Evolutionary conservation across 1,140 invertebrate species (phyloP), one percentile per base, ranked within the genome.

Genomic region (Diorhabda elongata): DNA sequence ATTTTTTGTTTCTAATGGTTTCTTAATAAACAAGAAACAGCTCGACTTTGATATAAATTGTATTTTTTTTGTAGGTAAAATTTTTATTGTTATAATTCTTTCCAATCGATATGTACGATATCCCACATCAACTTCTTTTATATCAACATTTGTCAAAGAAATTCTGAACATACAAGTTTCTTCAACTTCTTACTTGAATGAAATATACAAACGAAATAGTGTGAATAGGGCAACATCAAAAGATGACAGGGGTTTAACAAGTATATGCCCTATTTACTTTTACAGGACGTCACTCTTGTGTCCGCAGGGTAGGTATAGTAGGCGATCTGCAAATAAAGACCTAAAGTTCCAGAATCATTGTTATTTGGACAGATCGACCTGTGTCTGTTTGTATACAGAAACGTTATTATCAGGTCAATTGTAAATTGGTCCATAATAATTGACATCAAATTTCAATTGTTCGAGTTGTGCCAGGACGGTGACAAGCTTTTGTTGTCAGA

Each of bases 341-440:
- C 61, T 44, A 42, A 44, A 63, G 61, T 63, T 45, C 42, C 7
- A 63, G 58, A 8, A 43, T 11, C 26, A 63, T 63, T 63, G 61
- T 63, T 63, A 43, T 42, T 44, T 63, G 45, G 61, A 63, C 61
- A 63, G 61, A n/a, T 44, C 61, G 66, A 63, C 66, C 61, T 68
- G 70, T 70, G 69, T 45, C 43, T 73, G 71, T 73, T 73, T 73
- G 69, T 73, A 73, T 68, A 73, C 71, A 73, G 69, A 73, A 62
- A 73, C 66, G 69, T 60, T 67, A 73, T 73, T 73, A 73, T 73
- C 67, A n/a, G 67, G 66, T 66, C 71, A 73, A 73, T 73, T 73
- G 71, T 70, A 73, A 68, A 73, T 70, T 70, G 44, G 68, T 73
- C 68, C 66, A 61, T 43, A 26, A 26, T 26, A 57, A 66, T 58